Evolutionary conservation across 2,797 vertebrate species (phyloP).

Genomic region (Lithobates sylvaticus): DNA sequence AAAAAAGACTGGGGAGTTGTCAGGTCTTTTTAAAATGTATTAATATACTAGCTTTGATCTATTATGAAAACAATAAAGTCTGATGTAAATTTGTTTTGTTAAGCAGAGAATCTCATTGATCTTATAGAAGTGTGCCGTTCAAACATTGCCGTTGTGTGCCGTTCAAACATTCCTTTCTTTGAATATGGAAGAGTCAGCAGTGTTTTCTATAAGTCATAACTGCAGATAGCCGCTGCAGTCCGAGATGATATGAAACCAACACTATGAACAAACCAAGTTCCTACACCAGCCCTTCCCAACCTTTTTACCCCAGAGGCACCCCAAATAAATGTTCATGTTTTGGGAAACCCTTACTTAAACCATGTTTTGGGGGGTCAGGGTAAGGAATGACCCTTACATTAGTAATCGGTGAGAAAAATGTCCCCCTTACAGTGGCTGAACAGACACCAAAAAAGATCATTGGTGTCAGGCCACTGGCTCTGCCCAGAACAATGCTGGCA

Average conservation of each 20-base stretch:
- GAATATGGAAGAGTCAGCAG: slow-evolving; percentile 14
- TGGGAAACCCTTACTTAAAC: too few relatives aligned
- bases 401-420: too few relatives aligned
- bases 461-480: too few relatives aligned
- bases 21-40: background rate
- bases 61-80: background rate
- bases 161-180: slow-evolving; percentile 31
- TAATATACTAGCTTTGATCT: background rate
- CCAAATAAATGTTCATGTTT: too few relatives aligned
- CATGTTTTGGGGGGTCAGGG: too few relatives aligned
- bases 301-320: too few relatives aligned
- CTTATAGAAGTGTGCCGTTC: slow-evolving; percentile 1
- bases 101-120: slow-evolving; percentile 24
- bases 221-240: slow-evolving; percentile 42
- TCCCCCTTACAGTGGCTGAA: too few relatives aligned
- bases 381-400: too few relatives aligned
- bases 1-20: too few relatives aligned
- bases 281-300: background rate
- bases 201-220: slow-evolving; percentile 24
- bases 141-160: slow-evolving; percentile 18
- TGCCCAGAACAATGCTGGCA: too few relatives aligned
- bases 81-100: slow-evolving; percentile 30
- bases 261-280: slow-evolving; percentile 7
- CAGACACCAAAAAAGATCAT: too few relatives aligned
- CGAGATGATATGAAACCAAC: slow-evolving; percentile 4